These are phyloP conservation scores for Halictus rubicundus DNA, from an alignment of 1,140 invertebrate genomes.

Conservation along the genomic window DNA sequence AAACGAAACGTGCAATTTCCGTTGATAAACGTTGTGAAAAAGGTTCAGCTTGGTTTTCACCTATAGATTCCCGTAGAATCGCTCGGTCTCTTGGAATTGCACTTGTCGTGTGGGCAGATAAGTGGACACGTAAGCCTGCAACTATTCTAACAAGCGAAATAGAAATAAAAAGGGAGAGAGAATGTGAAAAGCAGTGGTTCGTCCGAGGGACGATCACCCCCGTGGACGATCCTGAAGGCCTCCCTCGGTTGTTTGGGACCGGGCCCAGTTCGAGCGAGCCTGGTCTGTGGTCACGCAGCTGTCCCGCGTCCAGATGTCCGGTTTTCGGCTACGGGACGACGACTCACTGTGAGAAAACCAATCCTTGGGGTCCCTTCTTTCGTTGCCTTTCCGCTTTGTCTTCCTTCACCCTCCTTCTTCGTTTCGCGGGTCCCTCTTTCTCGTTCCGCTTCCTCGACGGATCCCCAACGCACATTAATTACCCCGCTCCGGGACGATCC, in stretches of 20 bases:
- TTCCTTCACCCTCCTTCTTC: conserved; percentile 51
- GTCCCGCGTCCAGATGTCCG: conserved; percentile 76
- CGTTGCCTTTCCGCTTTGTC: conserved; percentile 50
- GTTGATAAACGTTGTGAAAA: too few species aligned
- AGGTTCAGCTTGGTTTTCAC: too few species aligned
- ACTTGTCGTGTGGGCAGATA: too few species aligned
- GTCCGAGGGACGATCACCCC: conserved; percentile 34
- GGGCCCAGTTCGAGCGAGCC: conserved; percentile 10
- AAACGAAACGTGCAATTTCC: too few species aligned
- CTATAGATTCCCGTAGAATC: too few species aligned
- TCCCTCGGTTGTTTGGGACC: conserved; percentile 7
- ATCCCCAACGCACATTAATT: conserved; percentile 73
- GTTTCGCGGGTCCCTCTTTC: conserved; percentile 29
- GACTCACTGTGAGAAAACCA: conserved; percentile 72
- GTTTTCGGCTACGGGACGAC: conserved; percentile 61
- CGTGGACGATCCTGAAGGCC: conserved; percentile 48
- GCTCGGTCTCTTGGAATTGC: too few species aligned
- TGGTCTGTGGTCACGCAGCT: conserved; percentile 64
- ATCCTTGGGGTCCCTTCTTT: conserved; percentile 63
- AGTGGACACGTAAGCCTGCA: too few species aligned
- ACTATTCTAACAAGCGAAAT: too few species aligned
- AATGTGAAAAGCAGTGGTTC: not conserved
- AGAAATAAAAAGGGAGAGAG: not conserved
- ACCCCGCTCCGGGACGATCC: conserved; percentile 66
- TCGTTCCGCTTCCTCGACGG: conserved; percentile 49